Percentiles rank a stretch among this genome's conserved stretches.
Evolutionary conservation across 2,113 vertebrate genomes (phyloP).

Genomic region (Oryzias melastigma): DNA sequence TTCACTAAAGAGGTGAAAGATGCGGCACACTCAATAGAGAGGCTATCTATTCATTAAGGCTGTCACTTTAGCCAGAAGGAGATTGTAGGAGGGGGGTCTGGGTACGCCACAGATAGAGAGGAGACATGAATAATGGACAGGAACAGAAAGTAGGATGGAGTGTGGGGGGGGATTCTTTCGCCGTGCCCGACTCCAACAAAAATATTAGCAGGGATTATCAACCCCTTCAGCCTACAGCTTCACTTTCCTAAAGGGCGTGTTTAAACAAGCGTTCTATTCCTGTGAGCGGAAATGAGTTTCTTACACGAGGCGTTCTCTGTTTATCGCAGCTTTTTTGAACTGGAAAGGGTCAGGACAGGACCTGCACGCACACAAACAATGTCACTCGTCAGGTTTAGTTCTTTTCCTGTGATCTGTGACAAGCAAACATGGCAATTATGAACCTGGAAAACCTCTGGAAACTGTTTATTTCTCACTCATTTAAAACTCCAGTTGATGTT

Average conservation of each 20-base stretch:
- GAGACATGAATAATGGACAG: neutral
- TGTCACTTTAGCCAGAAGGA: constrained; percentile 30
- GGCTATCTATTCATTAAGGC: constrained; percentile 49
- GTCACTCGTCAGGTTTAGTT: no score
- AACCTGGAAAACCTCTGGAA: no score
- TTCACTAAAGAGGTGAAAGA: constrained; percentile 46
- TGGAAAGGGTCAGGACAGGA: constrained; percentile 2
- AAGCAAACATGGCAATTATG: no score
- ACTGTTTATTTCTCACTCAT: no score
- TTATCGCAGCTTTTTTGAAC: constrained; percentile 34
- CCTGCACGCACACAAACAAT: neutral
- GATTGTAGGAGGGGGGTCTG: constrained; percentile 3
- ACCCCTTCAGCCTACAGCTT: constrained; percentile 36
- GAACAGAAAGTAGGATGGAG: constrained; percentile 2
- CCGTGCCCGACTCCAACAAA: constrained; percentile 33
- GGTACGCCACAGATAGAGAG: constrained; percentile 10
- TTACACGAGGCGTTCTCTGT: constrained; percentile 44
- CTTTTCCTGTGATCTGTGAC: no score
- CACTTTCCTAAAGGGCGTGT: constrained; percentile 53
- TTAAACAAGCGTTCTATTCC: constrained; percentile 50
- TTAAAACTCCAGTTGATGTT: no score
- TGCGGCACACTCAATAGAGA: constrained; percentile 27
- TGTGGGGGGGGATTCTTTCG: constrained; percentile 35
- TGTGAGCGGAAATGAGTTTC: constrained; percentile 25
- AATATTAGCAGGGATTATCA: constrained; percentile 44